These are phyloP conservation scores for Drosophila parvula DNA, from an alignment of 1,140 invertebrate genomes.

Conservation along the genomic window DNA sequence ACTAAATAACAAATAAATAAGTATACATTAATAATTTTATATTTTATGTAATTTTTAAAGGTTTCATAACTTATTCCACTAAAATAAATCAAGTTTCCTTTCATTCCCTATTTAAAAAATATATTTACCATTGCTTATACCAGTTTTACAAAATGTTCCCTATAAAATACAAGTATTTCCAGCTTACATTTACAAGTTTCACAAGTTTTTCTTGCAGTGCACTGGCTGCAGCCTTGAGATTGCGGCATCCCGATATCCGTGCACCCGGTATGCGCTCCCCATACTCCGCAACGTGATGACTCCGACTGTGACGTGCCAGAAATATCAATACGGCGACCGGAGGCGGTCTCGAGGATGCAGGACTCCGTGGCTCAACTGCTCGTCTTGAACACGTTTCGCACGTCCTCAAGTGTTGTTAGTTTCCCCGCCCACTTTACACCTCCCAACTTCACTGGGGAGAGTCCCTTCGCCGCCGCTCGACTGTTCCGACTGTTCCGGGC, in stretches of 20 bases:
- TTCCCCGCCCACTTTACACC: conserved; percentile 18
- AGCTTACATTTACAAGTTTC: too few relatives aligned
- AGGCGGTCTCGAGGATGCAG: conserved; percentile 39
- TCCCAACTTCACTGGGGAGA: neutral
- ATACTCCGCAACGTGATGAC: conserved; percentile 60
- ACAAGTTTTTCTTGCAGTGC: neutral
- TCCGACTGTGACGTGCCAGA: conserved; percentile 73
- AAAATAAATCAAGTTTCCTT: too few relatives aligned
- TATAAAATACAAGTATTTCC: neutral
- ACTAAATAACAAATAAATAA: too few relatives aligned
- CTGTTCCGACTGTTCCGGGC: conserved; percentile 14
- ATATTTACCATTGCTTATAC: too few relatives aligned
- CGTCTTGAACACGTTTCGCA: conserved; percentile 77
- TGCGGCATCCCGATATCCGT: conserved; percentile 49
- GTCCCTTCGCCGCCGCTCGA: neutral
- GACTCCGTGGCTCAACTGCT: conserved; percentile 38
- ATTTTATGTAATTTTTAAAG: too few relatives aligned
- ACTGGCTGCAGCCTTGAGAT: conserved; percentile 46
- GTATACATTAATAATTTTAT: too few relatives aligned
- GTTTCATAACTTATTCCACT: too few relatives aligned
- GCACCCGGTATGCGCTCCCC: conserved; percentile 45
- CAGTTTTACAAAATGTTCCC: too few relatives aligned
- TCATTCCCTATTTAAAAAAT: too few relatives aligned
- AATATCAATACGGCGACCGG: conserved; percentile 65
- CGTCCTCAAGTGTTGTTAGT: conserved; percentile 76